A percentile compares a stretch with the other conserved stretches of the same genome.
Evolutionary conservation across 2,888 invertebrate species (phyloP).

Genomic region (Nycteola revayana): DNA sequence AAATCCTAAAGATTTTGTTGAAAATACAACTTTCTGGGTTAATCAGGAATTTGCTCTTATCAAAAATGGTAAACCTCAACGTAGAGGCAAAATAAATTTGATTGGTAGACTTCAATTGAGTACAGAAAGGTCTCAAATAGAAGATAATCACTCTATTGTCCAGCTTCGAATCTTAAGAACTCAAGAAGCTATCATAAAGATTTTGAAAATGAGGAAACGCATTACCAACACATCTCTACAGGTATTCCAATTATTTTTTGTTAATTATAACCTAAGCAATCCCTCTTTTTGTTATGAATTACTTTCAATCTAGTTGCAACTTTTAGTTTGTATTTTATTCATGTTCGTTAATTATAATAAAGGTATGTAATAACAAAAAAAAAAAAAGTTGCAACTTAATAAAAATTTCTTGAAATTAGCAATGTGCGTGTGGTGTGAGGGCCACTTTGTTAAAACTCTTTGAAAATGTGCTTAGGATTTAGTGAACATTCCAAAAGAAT

Average conservation of each 20-base stretch:
- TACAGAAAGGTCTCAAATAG: slow-evolving; percentile 96
- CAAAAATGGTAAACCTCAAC: slow-evolving; percentile 97
- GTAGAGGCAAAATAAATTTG: slow-evolving; percentile 97
- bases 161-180: slow-evolving; percentile 96
- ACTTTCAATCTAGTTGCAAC: neutral
- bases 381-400: too few relatives aligned
- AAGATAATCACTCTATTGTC: slow-evolving; percentile 99
- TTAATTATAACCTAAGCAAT: too few relatives aligned
- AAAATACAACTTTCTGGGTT: slow-evolving; percentile 96
- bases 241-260: too few relatives aligned
- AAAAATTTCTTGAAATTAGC: too few relatives aligned
- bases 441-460: too few relatives aligned
- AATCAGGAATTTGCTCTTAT: slow-evolving; percentile 98
- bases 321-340: too few relatives aligned
- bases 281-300: too few relatives aligned
- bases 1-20: slow-evolving; percentile 96
- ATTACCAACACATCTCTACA: slow-evolving; percentile 97
- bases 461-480: too few relatives aligned
- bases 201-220: slow-evolving; percentile 98
- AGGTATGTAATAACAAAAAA: too few relatives aligned
- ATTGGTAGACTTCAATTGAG: slow-evolving; percentile 97
- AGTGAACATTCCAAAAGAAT: too few relatives aligned
- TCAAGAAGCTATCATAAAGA: slow-evolving; percentile 99
- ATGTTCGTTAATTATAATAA: too few relatives aligned
- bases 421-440: too few relatives aligned